Percentiles rank a stretch among this genome's conserved stretches.
These are phyloP conservation scores for Chloropsis hardwickii DNA, from an alignment of 2,113 vertebrate species.

Conservation along the genomic window DNA sequence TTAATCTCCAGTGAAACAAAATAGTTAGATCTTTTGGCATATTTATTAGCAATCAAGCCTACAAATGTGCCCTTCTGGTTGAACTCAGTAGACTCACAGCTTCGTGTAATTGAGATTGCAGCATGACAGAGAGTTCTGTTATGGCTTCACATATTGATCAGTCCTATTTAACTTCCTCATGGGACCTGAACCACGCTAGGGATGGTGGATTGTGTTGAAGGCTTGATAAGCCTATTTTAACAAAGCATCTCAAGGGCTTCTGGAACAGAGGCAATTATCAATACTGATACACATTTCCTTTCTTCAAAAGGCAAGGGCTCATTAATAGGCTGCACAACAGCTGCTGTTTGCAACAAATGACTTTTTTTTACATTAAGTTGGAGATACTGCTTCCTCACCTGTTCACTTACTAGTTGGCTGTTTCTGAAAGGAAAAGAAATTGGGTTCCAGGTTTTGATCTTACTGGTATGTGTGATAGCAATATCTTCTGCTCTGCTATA, in stretches of 20 bases:
- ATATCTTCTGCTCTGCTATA: background rate
- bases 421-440: background rate
- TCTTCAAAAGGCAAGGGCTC: background rate
- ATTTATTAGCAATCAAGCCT: background rate
- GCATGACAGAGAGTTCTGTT: background rate
- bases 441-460: background rate
- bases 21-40: background rate
- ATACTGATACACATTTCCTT: background rate
- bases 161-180: conserved; percentile 14
- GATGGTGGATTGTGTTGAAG: background rate
- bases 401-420: background rate
- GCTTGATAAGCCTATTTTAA: conserved; percentile 9
- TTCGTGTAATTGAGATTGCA: conserved; percentile 2
- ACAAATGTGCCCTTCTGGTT: conserved; percentile 16
- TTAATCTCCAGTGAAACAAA: conserved; percentile 17
- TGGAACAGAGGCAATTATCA: conserved; percentile 6
- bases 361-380: background rate
- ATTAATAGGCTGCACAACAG: conserved; percentile 6
- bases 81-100: background rate
- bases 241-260: conserved; percentile 16
- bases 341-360: background rate
- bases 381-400: background rate
- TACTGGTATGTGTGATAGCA: background rate
- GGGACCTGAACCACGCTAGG: background rate
- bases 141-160: background rate